A percentile compares a stretch with the other conserved stretches of the same genome.
Conservation (phyloP, 2,888 invertebrate genomes). For the Tetranychus piercei region DNA sequence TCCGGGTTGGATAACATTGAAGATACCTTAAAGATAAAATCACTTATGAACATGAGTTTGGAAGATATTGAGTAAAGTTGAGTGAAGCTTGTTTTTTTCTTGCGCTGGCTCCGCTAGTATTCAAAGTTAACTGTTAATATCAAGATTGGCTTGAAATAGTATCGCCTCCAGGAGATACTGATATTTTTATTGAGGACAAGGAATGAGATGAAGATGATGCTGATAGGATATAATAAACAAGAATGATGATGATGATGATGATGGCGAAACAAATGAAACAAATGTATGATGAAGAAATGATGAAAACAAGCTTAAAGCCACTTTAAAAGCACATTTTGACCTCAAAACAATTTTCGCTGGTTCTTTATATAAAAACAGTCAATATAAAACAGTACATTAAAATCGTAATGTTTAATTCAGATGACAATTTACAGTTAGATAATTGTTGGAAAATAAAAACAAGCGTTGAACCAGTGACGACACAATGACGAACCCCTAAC, state of each 20-base stretch:
- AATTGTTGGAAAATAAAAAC: neutral
- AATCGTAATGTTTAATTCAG: neutral
- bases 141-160: neutral
- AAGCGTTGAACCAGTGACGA: too few species aligned
- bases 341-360: neutral
- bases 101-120: neutral
- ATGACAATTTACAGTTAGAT: neutral
- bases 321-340: neutral
- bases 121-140: neutral
- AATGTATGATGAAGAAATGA: neutral
- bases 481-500: too few species aligned
- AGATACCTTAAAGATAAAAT: neutral
- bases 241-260: neutral
- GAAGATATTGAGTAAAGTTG: too few species aligned
- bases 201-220: neutral
- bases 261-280: neutral
- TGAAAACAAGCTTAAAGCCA: neutral
- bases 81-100: neutral
- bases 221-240: neutral
- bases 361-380: neutral
- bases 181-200: neutral
- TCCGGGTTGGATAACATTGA: neutral
- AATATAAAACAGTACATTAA: neutral
- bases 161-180: neutral
- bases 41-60: neutral